Conservation (phyloP, 2,797 vertebrate genomes). For the Tapirus indicus region DNA sequence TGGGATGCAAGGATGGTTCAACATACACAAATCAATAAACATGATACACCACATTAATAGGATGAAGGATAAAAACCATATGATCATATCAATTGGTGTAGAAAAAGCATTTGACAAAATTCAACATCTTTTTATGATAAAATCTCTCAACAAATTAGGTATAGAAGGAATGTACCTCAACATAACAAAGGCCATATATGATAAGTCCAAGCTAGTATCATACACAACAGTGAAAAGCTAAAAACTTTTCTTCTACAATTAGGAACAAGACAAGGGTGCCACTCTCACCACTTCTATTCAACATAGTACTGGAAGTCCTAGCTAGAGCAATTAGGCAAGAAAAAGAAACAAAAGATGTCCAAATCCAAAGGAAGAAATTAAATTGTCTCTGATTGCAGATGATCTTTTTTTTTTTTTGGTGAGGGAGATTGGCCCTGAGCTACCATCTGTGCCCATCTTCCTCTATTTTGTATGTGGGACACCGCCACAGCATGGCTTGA, state of each 20-base stretch:
- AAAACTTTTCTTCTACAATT: not conserved
- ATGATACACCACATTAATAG: not conserved
- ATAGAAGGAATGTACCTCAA: not conserved
- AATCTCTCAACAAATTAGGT: not conserved
- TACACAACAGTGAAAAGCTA: not conserved
- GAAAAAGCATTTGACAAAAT: not conserved
- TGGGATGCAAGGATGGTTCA: not conserved
- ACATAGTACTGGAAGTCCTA: not conserved
- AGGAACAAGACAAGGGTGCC: not conserved
- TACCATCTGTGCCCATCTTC: too few species aligned
- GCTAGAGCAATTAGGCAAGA: not conserved
- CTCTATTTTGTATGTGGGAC: too few species aligned
- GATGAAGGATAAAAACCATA: not conserved
- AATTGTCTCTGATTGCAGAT: not conserved
- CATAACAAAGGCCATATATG: not conserved
- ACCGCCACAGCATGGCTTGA: too few species aligned
- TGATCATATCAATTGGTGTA: not conserved
- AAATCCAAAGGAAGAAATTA: not conserved
- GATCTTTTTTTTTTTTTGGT: not conserved
- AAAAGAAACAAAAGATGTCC: slow-evolving; percentile 4
- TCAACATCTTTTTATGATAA: not conserved
- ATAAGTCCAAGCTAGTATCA: not conserved
- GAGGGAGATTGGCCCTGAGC: too few species aligned
- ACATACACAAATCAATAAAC: not conserved
- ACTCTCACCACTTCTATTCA: not conserved